Conservation (phyloP, 1,140 invertebrate genomes). For the Lepidurus couesii region DNA sequence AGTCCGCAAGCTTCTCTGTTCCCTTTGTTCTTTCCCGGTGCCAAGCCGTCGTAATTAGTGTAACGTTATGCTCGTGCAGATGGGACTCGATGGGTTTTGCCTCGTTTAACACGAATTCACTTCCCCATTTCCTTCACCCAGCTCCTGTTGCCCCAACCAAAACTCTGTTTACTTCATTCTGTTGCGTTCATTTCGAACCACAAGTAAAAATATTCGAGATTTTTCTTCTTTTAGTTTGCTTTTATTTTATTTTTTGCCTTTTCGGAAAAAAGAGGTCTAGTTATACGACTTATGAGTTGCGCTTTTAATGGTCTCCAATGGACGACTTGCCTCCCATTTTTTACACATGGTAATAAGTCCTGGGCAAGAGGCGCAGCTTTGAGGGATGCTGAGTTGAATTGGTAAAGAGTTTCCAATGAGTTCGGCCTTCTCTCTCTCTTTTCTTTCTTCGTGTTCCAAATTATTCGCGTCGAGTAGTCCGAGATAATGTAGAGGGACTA, state of each 20-base stretch:
- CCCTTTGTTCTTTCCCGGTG: not conserved
- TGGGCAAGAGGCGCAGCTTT: not conserved
- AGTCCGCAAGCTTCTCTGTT: too few species aligned
- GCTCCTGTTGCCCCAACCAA: not conserved
- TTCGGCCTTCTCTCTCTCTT: not conserved
- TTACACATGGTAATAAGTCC: constrained; percentile 15
- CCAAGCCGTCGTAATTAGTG: constrained; percentile 10
- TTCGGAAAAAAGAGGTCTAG: too few species aligned
- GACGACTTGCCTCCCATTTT: constrained; percentile 21
- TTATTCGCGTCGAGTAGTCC: not conserved
- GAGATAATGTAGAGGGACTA: not conserved
- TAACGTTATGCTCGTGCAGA: constrained; percentile 21
- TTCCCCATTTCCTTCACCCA: not conserved
- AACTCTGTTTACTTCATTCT: not conserved
- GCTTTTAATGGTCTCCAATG: not conserved
- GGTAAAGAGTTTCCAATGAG: constrained; percentile 14
- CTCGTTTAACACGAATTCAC: constrained; percentile 9
- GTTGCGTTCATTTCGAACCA: too few species aligned
- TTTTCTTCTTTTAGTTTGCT: too few species aligned
- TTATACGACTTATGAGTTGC: not conserved
- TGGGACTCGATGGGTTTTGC: constrained; percentile 16
- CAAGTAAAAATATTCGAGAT: too few species aligned
- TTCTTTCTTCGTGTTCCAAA: not conserved
- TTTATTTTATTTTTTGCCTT: too few species aligned
- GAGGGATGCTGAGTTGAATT: not conserved